phyloP scores from a whole-genome alignment of 2,113 vertebrate species.

The Upupa epops region DNA sequence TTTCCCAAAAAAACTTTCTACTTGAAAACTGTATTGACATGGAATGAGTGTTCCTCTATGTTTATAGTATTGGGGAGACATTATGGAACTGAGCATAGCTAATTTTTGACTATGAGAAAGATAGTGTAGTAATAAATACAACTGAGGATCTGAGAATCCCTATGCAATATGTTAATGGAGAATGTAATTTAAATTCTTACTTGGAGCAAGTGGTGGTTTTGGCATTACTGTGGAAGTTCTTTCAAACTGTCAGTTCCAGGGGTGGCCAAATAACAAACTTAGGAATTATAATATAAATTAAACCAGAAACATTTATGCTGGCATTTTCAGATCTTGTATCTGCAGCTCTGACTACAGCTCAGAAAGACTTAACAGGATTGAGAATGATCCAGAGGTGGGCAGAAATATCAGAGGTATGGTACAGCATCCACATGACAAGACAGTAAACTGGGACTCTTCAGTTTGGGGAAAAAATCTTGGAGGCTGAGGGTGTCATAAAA shows the following conservation, averaged over 20 bases:
- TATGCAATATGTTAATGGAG: not conserved
- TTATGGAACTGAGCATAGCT: not conserved
- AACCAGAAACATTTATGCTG: not conserved
- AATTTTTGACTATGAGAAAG: not conserved
- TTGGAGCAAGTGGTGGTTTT: not conserved
- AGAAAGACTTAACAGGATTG: not conserved
- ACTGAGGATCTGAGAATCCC: not conserved
- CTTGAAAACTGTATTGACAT: not conserved
- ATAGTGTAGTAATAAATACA: not conserved
- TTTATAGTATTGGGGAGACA: not conserved
- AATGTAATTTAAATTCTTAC: not conserved
- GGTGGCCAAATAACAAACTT: not conserved
- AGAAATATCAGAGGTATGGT: not conserved
- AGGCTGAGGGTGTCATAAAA: not conserved
- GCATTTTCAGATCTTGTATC: not conserved
- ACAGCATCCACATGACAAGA: not conserved
- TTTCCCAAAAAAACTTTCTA: not conserved
- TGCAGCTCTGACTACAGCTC: not conserved
- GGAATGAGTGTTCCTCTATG: not conserved
- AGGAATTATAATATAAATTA: not conserved
- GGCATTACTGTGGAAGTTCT: not conserved
- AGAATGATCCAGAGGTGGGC: not conserved
- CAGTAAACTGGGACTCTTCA: not conserved
- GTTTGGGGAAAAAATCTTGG: not conserved
- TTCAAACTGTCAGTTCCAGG: not conserved